phyloP scores from a whole-genome alignment of 2,888 invertebrate species.

The Barypeithes pellucidus region DNA sequence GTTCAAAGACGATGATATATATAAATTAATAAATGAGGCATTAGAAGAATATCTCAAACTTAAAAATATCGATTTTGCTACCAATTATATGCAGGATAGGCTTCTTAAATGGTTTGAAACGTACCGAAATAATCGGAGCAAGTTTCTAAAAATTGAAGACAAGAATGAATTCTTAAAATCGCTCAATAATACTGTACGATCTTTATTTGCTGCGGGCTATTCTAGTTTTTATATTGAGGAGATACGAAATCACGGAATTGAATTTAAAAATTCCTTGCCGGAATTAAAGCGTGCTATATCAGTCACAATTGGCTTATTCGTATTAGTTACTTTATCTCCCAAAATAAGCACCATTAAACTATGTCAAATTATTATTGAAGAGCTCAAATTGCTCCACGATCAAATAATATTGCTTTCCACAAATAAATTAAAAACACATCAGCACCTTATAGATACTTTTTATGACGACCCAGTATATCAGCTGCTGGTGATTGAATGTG shows the following conservation, averaged over 20 bases:
- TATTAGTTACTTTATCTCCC: neutral
- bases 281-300: neutral
- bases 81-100: neutral
- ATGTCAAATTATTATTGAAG: neutral
- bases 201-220: neutral
- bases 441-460: neutral
- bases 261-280: neutral
- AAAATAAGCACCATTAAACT: slow-evolving; percentile 1
- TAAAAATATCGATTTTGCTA: neutral
- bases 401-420: neutral
- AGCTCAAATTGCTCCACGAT: neutral
- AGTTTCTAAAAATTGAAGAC: neutral
- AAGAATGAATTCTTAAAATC: neutral
- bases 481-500: neutral
- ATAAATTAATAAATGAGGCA: neutral
- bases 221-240: neutral
- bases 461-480: neutral
- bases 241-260: neutral
- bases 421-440: neutral
- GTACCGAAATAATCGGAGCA: no score
- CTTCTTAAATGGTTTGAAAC: slow-evolving; percentile 3
- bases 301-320: neutral
- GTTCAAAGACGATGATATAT: neutral
- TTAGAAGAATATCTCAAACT: neutral
- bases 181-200: neutral